These are phyloP conservation scores for Ornithoptera alexandrae DNA, from an alignment of 2,888 invertebrate genomes.

Conservation along the genomic window DNA sequence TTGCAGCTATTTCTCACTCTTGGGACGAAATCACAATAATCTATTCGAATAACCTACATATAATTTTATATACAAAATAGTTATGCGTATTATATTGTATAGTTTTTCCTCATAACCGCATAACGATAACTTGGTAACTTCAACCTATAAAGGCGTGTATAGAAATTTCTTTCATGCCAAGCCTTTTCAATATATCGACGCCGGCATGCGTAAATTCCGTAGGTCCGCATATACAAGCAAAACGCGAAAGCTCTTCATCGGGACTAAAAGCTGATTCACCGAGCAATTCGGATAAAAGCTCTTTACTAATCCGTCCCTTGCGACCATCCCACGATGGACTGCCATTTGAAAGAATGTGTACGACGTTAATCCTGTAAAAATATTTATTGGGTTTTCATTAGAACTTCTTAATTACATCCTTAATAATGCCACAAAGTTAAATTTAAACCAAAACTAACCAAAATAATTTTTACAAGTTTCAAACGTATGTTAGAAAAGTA, in stretches of 20 bases:
- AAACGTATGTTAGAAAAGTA: too few species aligned
- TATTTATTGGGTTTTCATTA: neutral
- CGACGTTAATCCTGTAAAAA: constrained; percentile 78
- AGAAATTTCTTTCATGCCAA: constrained; percentile 57
- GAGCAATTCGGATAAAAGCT: constrained; percentile 49
- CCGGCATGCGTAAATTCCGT: constrained; percentile 66
- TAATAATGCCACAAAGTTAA: too few species aligned
- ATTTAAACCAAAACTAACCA: too few species aligned
- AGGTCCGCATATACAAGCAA: constrained; percentile 66
- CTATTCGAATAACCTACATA: constrained; percentile 8
- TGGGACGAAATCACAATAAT: constrained; percentile 40
- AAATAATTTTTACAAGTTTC: too few species aligned
- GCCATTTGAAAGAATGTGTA: constrained; percentile 86
- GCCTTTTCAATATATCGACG: constrained; percentile 55
- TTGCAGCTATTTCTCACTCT: constrained; percentile 48
- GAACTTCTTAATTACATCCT: neutral
- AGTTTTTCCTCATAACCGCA: neutral
- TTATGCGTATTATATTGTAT: constrained; percentile 3
- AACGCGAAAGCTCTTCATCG: constrained; percentile 49
- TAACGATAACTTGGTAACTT: constrained; percentile 10
- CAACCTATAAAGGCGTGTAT: constrained; percentile 73
- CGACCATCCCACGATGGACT: constrained; percentile 82
- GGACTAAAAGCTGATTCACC: constrained; percentile 47
- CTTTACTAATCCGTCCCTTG: constrained; percentile 73
- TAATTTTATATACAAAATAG: constrained; percentile 20